Evolutionary conservation across 2,888 invertebrate genomes (phyloP), one percentile per base, ranked within the genome.

Genomic region (Nephrocerus scutellatus): DNA sequence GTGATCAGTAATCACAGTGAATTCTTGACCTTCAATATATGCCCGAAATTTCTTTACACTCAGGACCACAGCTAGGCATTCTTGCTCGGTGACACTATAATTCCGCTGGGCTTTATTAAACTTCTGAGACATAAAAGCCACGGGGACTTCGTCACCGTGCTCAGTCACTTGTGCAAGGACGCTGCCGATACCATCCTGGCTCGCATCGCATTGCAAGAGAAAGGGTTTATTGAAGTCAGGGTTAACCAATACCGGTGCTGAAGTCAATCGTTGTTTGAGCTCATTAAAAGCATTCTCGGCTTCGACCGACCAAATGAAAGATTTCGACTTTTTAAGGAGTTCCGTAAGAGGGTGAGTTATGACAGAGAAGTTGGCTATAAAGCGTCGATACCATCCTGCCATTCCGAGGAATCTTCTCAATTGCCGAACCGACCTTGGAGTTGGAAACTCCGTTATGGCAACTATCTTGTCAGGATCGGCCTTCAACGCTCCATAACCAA

Each of bases 111-210:
- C 43, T 3, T 29, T 35, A 14, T 47, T 46, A 4, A 48, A 18
- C 20, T 48, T 48, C 15, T 47, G 41, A 0, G 47, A 47, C 35
- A 39, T 30, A 19, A 26, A 44, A 2, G 46, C 41, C 10, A 44
- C 39, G 2, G 38, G 35, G 5, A 32, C 12, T 13, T 46, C 46
- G 4, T 31, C 13, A 2, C 39, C 43, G 5, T 38, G 18, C 4
- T 39, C 36, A 38, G 41, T 30, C 4, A 18, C 14, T 30, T 46
- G 43, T 6, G 34, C 33, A 6, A 43, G 26, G 2, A 46, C 29
- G 9, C 39, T 39, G 8, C 39, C 45, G 10, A 47, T 39, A 6
- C 39, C 42, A 2, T 12, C 22, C 18, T 32, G 24, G 19, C 36
- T 31, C 2, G 44, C 39, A 24, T 41, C 38, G 30, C 41, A 43